Evolutionary conservation across 2,888 invertebrate species (phyloP).

Genomic region (Tigriopus californicus): DNA sequence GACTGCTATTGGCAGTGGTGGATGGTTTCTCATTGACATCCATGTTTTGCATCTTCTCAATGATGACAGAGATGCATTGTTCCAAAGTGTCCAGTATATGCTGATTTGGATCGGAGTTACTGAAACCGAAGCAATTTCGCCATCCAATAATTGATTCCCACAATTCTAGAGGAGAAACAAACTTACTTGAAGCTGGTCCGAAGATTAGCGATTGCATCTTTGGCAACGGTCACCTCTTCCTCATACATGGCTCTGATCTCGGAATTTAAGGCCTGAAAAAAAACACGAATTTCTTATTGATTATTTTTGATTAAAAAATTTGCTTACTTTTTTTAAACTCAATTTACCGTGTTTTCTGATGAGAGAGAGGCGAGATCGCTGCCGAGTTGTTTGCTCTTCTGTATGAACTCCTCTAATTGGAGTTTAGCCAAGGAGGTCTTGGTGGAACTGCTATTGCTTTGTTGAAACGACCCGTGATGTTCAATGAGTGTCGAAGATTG

Average conservation of each 20-base stretch:
- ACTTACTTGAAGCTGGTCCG: constrained; percentile 24
- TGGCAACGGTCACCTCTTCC: constrained; percentile 26
- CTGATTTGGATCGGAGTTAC: constrained; percentile 26
- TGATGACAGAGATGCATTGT: constrained; percentile 27
- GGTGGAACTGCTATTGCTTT: too few relatives aligned
- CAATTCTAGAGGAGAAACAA: background rate
- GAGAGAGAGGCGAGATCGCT: too few relatives aligned
- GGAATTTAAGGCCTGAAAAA: background rate
- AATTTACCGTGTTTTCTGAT: too few relatives aligned
- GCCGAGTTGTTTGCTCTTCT: too few relatives aligned
- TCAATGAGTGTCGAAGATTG: too few relatives aligned
- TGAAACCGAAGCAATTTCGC: constrained; percentile 13
- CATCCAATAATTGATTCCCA: background rate
- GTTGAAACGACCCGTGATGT: too few relatives aligned
- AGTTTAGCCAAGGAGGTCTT: too few relatives aligned
- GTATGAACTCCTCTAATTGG: too few relatives aligned
- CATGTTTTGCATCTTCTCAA: constrained; percentile 24
- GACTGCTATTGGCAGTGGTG: background rate
- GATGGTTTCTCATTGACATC: background rate
- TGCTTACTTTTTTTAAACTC: too few relatives aligned
- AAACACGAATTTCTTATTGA: too few relatives aligned
- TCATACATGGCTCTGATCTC: constrained; percentile 7
- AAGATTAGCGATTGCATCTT: constrained; percentile 27
- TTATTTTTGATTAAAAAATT: too few relatives aligned
- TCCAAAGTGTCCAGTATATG: constrained; percentile 29